phyloP scores from a whole-genome alignment of 1,140 invertebrate species.

The Campoletis sonorensis region DNA sequence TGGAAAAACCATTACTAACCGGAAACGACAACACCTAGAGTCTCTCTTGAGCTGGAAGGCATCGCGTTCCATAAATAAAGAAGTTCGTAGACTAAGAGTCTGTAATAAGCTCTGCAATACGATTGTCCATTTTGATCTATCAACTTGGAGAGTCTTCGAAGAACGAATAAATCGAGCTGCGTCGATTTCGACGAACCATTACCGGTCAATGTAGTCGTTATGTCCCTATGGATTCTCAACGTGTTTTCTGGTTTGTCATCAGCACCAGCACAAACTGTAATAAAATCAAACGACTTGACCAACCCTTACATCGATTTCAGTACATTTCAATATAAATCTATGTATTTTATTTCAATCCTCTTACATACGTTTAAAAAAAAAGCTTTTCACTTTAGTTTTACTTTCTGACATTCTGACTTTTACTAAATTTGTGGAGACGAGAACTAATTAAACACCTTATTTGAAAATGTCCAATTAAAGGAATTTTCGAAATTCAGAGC shows the following conservation, averaged over 20 bases:
- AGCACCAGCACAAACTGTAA: conserved; percentile 78
- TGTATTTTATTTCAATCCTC: too few species aligned
- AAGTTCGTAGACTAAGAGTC: conserved; percentile 82
- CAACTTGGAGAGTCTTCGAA: conserved; percentile 64
- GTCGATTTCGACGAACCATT: conserved; percentile 62
- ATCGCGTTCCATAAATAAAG: conserved; percentile 86
- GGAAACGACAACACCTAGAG: conserved; percentile 74
- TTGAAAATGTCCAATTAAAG: too few species aligned
- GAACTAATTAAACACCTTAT: too few species aligned
- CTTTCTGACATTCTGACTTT: too few species aligned
- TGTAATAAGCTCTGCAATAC: conserved; percentile 75
- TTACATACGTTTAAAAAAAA: too few species aligned
- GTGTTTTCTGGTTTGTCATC: conserved; percentile 73
- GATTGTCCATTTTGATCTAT: conserved; percentile 60
- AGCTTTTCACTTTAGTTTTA: too few species aligned
- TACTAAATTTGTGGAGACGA: too few species aligned
- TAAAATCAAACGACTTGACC: conserved; percentile 6
- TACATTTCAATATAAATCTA: too few species aligned
- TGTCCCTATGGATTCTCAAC: conserved; percentile 70
- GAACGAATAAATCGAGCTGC: conserved; percentile 68
- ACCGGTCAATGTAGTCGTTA: conserved; percentile 64
- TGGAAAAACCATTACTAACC: conserved; percentile 63
- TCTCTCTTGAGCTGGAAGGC: conserved; percentile 78
- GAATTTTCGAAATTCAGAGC: too few species aligned
- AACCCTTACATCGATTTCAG: too few species aligned